Evolutionary conservation across 2,888 invertebrate species (phyloP).

Genomic region (Aphodius granarius): DNA sequence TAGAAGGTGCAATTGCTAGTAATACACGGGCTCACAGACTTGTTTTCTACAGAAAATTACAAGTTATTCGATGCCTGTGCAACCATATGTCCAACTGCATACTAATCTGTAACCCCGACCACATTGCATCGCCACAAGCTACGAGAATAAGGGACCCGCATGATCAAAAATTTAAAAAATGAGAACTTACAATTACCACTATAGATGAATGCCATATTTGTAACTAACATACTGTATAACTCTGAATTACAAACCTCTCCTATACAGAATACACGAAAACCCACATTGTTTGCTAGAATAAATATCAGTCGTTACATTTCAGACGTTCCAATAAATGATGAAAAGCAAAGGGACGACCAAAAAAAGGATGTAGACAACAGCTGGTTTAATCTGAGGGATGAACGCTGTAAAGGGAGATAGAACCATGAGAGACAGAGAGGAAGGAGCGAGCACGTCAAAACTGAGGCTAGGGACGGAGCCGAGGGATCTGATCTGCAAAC

Average conservation of each 20-base stretch:
- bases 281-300: neutral
- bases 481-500: slow-evolving; percentile 34
- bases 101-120: neutral
- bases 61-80: neutral
- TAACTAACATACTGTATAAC: neutral
- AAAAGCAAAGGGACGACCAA: too few relatives aligned
- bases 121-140: neutral
- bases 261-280: neutral
- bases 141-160: neutral
- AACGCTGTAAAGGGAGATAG: neutral
- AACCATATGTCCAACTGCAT: neutral
- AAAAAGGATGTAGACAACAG: neutral
- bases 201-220: neutral
- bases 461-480: slow-evolving; percentile 23
- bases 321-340: neutral
- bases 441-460: slow-evolving; percentile 22
- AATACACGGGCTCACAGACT: neutral
- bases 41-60: neutral
- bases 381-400: neutral
- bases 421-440: neutral
- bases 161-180: neutral
- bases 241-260: neutral
- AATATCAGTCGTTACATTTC: neutral
- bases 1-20: neutral
- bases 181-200: neutral